phyloP scores from a whole-genome alignment of 2,888 invertebrate species.

The Tetragonisca angustula region DNA sequence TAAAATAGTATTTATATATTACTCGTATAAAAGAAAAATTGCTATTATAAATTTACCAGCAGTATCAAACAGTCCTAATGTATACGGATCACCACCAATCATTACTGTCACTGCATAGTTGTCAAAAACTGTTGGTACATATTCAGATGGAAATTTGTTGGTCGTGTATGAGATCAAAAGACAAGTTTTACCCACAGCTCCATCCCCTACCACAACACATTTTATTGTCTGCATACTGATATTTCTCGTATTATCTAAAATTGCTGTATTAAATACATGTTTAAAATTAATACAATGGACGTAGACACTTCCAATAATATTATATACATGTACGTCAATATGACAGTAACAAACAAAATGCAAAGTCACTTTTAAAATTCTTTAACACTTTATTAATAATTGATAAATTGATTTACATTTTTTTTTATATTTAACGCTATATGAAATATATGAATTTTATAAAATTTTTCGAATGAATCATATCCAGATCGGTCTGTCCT shows the following conservation, averaged over 20 bases:
- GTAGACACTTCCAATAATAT: not conserved
- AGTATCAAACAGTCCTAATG: conserved; percentile 99
- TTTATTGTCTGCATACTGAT: conserved; percentile 95
- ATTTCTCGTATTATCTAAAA: conserved; percentile 49
- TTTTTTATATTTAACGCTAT: not conserved
- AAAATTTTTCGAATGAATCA: conserved; percentile 10
- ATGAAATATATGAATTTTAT: conserved; percentile 4
- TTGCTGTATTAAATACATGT: conserved; percentile 5
- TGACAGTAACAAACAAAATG: not conserved
- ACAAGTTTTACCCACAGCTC: conserved; percentile 98
- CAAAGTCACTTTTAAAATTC: not conserved
- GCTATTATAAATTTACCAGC: conserved; percentile 87
- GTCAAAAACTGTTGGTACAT: conserved; percentile 98
- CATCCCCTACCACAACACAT: conserved; percentile 98
- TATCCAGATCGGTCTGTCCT: conserved; percentile 20
- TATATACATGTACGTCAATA: conserved; percentile 10
- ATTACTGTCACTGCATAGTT: conserved; percentile 99
- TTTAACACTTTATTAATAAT: not conserved
- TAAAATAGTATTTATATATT: not conserved
- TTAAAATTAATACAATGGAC: not conserved
- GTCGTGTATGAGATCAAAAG: conserved; percentile 96
- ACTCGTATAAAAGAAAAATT: not conserved
- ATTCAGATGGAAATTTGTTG: conserved; percentile 97
- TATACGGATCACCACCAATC: conserved; percentile 99
- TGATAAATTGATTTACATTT: not conserved